Evolutionary conservation across 2,113 vertebrate genomes (phyloP).

Genomic region (Anthoscopus minutus): DNA sequence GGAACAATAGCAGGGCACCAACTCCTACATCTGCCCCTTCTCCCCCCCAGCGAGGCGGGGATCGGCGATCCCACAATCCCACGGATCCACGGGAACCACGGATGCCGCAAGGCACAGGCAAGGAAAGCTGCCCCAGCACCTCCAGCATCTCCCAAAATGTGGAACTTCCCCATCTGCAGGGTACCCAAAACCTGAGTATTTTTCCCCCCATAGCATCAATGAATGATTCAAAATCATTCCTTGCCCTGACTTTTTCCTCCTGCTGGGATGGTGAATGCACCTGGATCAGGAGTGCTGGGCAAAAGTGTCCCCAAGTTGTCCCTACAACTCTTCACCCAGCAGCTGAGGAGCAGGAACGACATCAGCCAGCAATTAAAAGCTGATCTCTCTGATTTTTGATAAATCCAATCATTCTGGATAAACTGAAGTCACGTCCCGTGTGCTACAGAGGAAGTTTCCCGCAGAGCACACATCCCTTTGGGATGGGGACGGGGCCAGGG

Average conservation of each 20-base stretch:
- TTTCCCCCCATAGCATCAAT: fast-evolving
- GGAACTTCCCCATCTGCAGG: fast-evolving
- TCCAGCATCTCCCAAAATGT: neutral
- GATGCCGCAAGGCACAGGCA: neutral
- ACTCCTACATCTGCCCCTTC: neutral
- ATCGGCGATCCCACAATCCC: neutral
- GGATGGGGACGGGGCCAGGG: neutral
- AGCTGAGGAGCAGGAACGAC: fast-evolving
- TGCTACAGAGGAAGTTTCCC: neutral
- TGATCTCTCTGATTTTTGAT: neutral
- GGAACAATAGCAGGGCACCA: neutral
- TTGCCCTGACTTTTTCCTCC: neutral
- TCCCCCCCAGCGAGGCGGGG: fast-evolving
- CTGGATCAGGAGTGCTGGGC: fast-evolving
- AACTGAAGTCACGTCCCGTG: fast-evolving
- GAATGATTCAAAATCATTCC: neutral
- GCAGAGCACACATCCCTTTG: fast-evolving
- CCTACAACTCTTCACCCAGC: neutral
- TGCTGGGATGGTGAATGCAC: fast-evolving
- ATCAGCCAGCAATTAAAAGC: neutral
- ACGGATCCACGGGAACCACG: fast-evolving
- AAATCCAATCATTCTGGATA: fast-evolving
- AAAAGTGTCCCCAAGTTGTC: fast-evolving
- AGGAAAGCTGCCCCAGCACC: neutral
- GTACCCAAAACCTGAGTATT: neutral